Evolutionary conservation across 2,888 invertebrate genomes (phyloP), one percentile per base, ranked within the genome.

Genomic region (Theristus sp.): DNA sequence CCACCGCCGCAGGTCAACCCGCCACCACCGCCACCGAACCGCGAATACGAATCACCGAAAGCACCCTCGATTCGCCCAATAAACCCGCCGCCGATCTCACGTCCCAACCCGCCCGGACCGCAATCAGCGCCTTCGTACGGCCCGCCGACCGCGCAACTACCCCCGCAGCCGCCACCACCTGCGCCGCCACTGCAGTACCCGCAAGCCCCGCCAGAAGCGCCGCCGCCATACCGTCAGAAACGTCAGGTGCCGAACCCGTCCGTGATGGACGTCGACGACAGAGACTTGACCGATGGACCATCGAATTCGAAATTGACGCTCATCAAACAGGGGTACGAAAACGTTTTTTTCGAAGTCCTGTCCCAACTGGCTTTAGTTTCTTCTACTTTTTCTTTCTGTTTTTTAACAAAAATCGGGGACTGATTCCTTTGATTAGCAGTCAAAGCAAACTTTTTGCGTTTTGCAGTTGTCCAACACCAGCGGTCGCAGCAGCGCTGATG

Each of bases 401-500:
- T 13, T 13, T 13, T 38, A 13, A 17, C 38, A 38, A 38, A 38
- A 17, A 17, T 6, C 38, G 6, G 10, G 17, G 17, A 13, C 6
- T 38, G 10, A 38, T 38, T 38, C 38, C 38, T 6, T n/a, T n/a
- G n/a, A n/a, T n/a, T n/a, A n/a, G n/a, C n/a, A n/a, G n/a, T n/a
- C n/a, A n/a, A n/a, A n/a, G n/a, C n/a, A n/a, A n/a, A n/a, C n/a
- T n/a, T n/a, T n/a, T 60, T n/a, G 24, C n/a, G 6, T n/a, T n/a
- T 49, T 52, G 1, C 57, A 65, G 70, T 46, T 72, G 72, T 59
- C 72, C 72, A 29, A 72, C 72, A 10, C 71, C 72, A 10, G 72
- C 72, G 29, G 72, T 72, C 38, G 66, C 72, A 46, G 68, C 69
- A 60, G 71, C 72, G 63, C 63, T 72, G 30, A 71, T 72, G 53